phyloP scores from a whole-genome alignment of 2,113 vertebrate species.

The Gorsachius goisagi region DNA sequence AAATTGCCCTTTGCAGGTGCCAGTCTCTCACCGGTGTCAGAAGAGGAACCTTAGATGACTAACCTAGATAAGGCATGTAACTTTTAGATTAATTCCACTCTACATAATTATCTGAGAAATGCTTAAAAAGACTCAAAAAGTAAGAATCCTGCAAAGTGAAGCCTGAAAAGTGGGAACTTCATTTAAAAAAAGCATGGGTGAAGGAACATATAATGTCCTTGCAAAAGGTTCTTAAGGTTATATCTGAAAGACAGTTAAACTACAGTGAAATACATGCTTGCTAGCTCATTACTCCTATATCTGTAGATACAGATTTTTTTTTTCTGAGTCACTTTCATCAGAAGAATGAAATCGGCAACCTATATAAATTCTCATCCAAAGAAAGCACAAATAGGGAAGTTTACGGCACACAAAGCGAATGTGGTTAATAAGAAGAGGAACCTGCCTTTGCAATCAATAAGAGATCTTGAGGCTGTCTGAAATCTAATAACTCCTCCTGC shows the following conservation, averaged over 20 bases:
- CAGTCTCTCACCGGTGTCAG: neutral
- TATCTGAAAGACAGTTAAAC: conserved; percentile 1
- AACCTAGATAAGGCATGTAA: neutral
- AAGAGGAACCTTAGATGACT: conserved; percentile 8
- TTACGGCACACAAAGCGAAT: conserved; percentile 16
- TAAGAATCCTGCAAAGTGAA: neutral
- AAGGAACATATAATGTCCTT: conserved; percentile 1
- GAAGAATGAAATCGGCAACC: neutral
- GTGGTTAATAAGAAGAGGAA: conserved; percentile 45
- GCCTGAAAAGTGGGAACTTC: neutral
- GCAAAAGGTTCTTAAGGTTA: neutral
- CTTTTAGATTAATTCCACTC: conserved; percentile 38
- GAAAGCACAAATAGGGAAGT: conserved; percentile 16
- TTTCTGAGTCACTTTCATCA: neutral
- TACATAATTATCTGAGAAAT: conserved; percentile 9
- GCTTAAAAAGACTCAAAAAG: neutral
- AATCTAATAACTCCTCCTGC: conserved; percentile 87
- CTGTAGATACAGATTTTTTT: neutral
- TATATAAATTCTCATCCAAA: conserved; percentile 1
- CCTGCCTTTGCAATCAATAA: conserved; percentile 85
- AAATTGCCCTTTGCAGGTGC: conserved; percentile 9
- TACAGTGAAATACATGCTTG: neutral
- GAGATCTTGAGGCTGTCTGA: conserved; percentile 82
- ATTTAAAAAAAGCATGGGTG: neutral
- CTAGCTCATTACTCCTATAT: neutral